Percentiles rank a stretch among this genome's conserved stretches.
These are phyloP conservation scores for Eudyptes chrysolophus DNA, from an alignment of 2,113 vertebrate species.

Conservation along the genomic window DNA sequence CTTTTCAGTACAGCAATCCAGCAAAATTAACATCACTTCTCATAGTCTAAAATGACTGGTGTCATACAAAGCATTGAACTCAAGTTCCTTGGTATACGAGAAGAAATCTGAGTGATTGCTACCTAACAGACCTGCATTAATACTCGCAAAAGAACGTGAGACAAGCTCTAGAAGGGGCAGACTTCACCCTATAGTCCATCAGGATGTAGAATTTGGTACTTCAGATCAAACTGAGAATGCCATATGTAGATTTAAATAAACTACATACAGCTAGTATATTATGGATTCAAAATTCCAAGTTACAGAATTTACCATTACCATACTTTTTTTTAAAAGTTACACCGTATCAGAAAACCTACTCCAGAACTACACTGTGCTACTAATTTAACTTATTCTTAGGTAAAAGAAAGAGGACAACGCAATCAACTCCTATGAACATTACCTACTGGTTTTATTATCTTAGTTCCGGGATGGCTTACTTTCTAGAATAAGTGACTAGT, in stretches of 20 bases:
- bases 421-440: neutral
- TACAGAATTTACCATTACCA: neutral
- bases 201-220: neutral
- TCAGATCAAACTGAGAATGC: neutral
- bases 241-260: neutral
- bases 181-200: neutral
- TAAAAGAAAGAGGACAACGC: neutral
- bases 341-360: neutral
- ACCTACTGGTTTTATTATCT: neutral
- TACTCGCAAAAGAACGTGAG: fast-evolving
- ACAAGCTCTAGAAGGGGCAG: neutral
- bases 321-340: neutral
- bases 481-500: neutral
- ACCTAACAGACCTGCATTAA: neutral
- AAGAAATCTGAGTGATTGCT: neutral
- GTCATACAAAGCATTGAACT: neutral
- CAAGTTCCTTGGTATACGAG: neutral
- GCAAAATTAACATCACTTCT: neutral
- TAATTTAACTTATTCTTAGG: neutral
- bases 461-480: neutral
- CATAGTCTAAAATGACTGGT: neutral
- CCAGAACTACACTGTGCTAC: neutral
- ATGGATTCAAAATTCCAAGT: neutral
- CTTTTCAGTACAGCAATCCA: neutral
- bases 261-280: neutral